Evolutionary conservation across 1,140 invertebrate species (phyloP).

Genomic region (Potamilus streckersoni): DNA sequence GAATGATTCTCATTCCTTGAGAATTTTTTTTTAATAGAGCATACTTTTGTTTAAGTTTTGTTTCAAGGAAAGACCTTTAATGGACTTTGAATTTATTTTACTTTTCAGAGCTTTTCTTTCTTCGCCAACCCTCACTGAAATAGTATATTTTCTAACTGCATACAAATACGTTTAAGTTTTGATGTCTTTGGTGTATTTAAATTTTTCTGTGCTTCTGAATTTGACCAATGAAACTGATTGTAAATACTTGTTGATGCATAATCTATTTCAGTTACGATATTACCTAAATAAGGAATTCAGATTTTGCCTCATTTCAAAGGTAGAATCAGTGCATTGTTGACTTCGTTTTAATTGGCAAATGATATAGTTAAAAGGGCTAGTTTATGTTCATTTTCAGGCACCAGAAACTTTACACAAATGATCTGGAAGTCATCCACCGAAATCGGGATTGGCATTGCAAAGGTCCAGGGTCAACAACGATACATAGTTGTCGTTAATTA

Average conservation of each 20-base stretch:
- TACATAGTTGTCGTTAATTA: slow-evolving; percentile 40
- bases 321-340: not conserved
- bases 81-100: no score
- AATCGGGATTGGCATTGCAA: slow-evolving; percentile 37
- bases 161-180: no score
- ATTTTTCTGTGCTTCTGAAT: not conserved
- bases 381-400: slow-evolving; percentile 19
- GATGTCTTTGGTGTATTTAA: not conserved
- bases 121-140: no score
- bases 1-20: no score
- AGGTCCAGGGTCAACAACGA: slow-evolving; percentile 37
- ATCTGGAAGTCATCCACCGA: slow-evolving; percentile 55
- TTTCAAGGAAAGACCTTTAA: no score
- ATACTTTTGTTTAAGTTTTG: no score
- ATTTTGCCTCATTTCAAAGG: not conserved
- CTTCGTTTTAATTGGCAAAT: not conserved
- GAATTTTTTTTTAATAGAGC: no score
- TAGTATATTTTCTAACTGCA: no score
- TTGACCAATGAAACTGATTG: not conserved
- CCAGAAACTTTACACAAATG: slow-evolving; percentile 44
- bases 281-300: not conserved
- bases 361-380: not conserved
- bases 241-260: not conserved
- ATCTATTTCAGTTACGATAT: not conserved
- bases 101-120: no score